Evolutionary conservation across 1,140 invertebrate species (phyloP).

Genomic region (Orchesella cincta): DNA sequence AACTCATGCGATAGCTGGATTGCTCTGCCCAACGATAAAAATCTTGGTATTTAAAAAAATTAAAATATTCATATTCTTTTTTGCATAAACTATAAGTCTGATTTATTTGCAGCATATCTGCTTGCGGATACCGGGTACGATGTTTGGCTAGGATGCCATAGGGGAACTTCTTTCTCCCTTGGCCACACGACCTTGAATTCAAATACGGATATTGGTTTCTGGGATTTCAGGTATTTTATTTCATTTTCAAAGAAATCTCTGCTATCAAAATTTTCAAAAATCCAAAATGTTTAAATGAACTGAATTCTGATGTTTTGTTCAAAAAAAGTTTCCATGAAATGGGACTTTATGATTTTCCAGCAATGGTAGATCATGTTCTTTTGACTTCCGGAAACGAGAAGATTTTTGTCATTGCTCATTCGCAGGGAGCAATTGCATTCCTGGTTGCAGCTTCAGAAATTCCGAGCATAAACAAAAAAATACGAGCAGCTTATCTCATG

Average conservation of each 20-base stretch:
- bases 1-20: background rate
- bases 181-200: constrained; percentile 45
- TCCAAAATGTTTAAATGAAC: background rate
- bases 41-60: background rate
- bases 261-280: constrained; percentile 2
- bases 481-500: background rate
- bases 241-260: background rate
- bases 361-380: background rate
- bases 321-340: constrained; percentile 21
- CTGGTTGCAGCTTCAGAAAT: background rate
- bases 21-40: background rate
- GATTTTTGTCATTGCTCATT: constrained; percentile 9
- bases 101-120: background rate
- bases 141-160: constrained; percentile 61
- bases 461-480: background rate
- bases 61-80: no score
- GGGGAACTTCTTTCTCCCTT: constrained; percentile 60
- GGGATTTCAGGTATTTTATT: constrained; percentile 50
- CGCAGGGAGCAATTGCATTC: background rate
- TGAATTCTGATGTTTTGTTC: background rate
- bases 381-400: background rate
- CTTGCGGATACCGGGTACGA: background rate
- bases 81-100: background rate
- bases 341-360: background rate
- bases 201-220: constrained; percentile 40